A percentile compares a stretch with the other conserved stretches of the same genome.
phyloP scores from a whole-genome alignment of 2,797 vertebrate species.

The Leptodactylus fallax region DNA sequence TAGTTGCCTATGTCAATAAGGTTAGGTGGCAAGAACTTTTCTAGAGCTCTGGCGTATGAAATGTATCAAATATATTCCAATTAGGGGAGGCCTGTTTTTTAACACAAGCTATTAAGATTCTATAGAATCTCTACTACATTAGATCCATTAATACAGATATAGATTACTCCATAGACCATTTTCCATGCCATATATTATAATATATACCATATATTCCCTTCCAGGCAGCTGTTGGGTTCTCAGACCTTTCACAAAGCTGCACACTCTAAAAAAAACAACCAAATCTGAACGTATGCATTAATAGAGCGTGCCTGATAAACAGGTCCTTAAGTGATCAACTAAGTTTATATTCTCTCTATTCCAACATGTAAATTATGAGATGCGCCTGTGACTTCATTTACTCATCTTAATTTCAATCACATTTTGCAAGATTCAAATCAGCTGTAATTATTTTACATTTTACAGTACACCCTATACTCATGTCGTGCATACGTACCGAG shows the following conservation, averaged over 20 bases:
- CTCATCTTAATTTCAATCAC: slow-evolving; percentile 65
- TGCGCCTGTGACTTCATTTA: slow-evolving; percentile 60
- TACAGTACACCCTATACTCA: slow-evolving; percentile 62
- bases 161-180: neutral
- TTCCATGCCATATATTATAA: neutral
- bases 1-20: neutral
- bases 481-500: slow-evolving; percentile 59
- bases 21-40: neutral
- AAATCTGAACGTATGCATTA: slow-evolving; percentile 61
- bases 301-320: slow-evolving; percentile 49
- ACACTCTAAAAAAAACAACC: slow-evolving; percentile 31
- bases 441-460: slow-evolving; percentile 64
- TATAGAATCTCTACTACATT: neutral
- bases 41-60: neutral
- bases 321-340: slow-evolving; percentile 61
- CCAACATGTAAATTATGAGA: slow-evolving; percentile 61
- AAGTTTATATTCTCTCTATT: slow-evolving; percentile 61
- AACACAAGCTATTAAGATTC: neutral
- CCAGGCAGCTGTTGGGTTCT: neutral
- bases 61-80: neutral
- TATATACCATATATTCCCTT: neutral
- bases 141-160: neutral
- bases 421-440: slow-evolving; percentile 64
- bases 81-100: neutral
- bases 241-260: slow-evolving; percentile 12